Evolutionary conservation across 1,140 invertebrate genomes (phyloP).

Genomic region (Drosophila baimaii): DNA sequence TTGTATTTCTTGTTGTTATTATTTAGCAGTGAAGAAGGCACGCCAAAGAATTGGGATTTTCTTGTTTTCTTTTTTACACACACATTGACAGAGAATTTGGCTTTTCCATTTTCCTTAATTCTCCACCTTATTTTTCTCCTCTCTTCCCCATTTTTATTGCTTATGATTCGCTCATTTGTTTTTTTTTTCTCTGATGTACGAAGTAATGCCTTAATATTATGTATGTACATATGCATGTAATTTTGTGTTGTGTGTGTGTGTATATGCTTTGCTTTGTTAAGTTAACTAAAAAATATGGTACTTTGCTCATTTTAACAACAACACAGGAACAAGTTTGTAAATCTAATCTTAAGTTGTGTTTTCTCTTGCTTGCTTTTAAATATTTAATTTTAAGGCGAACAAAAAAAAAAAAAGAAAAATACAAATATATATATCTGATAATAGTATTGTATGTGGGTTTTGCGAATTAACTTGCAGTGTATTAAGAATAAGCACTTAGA

Average conservation of each 20-base stretch:
- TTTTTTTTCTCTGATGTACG: constrained; percentile 21
- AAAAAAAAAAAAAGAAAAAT: constrained; percentile 32
- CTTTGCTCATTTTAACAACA: constrained; percentile 72
- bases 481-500: constrained; percentile 34
- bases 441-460: constrained; percentile 1
- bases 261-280: constrained; percentile 18
- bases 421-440: constrained; percentile 19
- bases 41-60: constrained; percentile 35
- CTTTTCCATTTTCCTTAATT: background rate
- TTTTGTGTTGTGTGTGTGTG: constrained; percentile 25
- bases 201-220: constrained; percentile 22
- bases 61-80: constrained; percentile 14
- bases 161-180: constrained; percentile 32
- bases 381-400: constrained; percentile 29
- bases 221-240: constrained; percentile 18
- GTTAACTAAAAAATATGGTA: constrained; percentile 47
- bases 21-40: constrained; percentile 27
- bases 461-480: constrained; percentile 8
- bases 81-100: constrained; percentile 26
- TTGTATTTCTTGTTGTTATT: constrained; percentile 16
- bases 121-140: constrained; percentile 1
- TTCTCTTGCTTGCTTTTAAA: constrained; percentile 16
- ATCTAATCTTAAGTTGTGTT: constrained; percentile 42
- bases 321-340: constrained; percentile 80
- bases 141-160: constrained; percentile 36